Base-by-base conservation (phyloP, 2,888 invertebrate genomes). In the Cryptophagus acutangulus region DNA sequence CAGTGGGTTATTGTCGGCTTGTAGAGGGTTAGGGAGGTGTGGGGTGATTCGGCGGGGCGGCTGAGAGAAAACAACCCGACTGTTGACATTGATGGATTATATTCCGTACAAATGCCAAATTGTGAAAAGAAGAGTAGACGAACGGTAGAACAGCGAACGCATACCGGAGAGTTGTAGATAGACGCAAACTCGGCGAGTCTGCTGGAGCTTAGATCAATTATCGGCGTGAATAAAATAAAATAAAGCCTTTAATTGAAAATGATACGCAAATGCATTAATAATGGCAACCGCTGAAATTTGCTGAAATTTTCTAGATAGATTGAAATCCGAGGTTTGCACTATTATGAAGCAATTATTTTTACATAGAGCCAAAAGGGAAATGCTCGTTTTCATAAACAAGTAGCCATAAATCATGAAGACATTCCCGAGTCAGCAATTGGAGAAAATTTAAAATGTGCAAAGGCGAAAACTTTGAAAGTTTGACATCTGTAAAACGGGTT, bases 91-190 rank as follows among this genome's bases (percentile, higher is more conserved):
- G 71, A 71, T 71, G 69, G 68, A 71, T 71, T 63, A 64, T 68
- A 68, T 70, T 71, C 62, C 70, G 70, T 71, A 70, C 71, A 71
- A 71, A 71, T 70, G 70, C 70, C 71, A 71, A 71, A 71, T 71
- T 70, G 71, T 71, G 71, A 71, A 71, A 70, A 69, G 70, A 69
- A 66, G 64, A 66, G 69, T 66, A 66, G 67, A 66, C 61, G 65
- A 67, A 64, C 63, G 64, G 59, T 58, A 53, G 55, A 47, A 47
- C 48, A 45, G 31, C 24, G 47, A 57, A 54, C 58, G 61, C 61
- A 65, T 63, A 63, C 64, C 65, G 59, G 61, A 54, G 60, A 57
- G 61, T 62, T 62, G 62, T 62, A 62, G 59, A n/a, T n/a, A n/a
- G n/a, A n/a, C n/a, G n/a, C n/a, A n/a, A 61, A n/a, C n/a, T n/a